Evolutionary conservation across 2,888 invertebrate species (phyloP), one percentile per base, ranked within the genome.

Genomic region (Hermodice carunculata): DNA sequence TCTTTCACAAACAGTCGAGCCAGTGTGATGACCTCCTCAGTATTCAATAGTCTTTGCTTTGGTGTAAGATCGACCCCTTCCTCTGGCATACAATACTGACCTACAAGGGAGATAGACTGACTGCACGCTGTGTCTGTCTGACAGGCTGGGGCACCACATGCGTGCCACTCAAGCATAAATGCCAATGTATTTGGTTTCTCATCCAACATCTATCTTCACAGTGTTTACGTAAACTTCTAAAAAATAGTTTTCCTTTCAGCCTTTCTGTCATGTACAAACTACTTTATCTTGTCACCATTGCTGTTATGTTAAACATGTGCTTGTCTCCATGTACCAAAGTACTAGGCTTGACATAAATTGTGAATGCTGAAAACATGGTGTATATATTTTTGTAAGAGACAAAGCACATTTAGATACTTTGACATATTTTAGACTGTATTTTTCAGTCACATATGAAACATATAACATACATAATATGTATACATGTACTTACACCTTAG

Each of bases 81-180:
- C 44, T 92, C 93, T 8, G 99, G 99, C 99, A 99, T 99, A 87
- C 99, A 99, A 87, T 99, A 98, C 76, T 92, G 91, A 87, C 96
- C 96, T 96, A 73, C 22, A 59, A 52, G 24, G n/a, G 3, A 51
- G 49, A 59, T 42, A 34, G 17, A 43, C 34, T 28, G 31, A 32
- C 31, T 4, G 53, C 48, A 17, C 3, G 3, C n/a, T 26, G 3
- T 24, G 17, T 48, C 17, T 37, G 40, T n/a, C n/a, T n/a, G n/a
- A n/a, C n/a, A n/a, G n/a, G 17, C 17, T 37, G 40, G 40, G 40
- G 17, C 17, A 14, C 17, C 17, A 37, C 40, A 37, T 37, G 11
- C 40, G 40, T 14, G 40, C 40, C 11, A 17, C 40, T n/a, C n/a
- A n/a, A n/a, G n/a, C n/a, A n/a, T n/a, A n/a, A n/a, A n/a, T n/a